Evolutionary conservation across 2,113 vertebrate genomes (phyloP).

Genomic region (Riparia riparia): DNA sequence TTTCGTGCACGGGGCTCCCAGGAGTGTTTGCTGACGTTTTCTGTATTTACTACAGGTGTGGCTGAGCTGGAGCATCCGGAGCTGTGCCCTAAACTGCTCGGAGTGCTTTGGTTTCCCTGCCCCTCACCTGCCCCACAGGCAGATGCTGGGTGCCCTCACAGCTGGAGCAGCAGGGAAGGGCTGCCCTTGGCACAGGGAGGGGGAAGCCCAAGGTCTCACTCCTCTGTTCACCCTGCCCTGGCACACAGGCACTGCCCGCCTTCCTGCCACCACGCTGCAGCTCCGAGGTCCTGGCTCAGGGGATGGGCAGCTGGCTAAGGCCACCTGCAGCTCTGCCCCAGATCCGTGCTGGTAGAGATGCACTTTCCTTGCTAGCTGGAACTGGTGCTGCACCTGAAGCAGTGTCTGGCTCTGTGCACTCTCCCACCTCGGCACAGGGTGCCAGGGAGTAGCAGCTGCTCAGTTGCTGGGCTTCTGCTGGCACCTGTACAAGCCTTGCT

Average conservation of each 20-base stretch:
- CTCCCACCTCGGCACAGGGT: background rate
- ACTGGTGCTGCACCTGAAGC: background rate
- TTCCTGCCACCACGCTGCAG: background rate
- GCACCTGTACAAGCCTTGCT: background rate
- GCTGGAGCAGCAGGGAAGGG: background rate
- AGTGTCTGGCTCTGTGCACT: accelerated
- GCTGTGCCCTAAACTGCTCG: background rate
- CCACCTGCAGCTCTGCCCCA: background rate
- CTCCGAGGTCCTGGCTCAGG: accelerated
- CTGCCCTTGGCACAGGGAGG: background rate
- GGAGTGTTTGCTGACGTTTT: background rate
- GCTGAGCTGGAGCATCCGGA: accelerated
- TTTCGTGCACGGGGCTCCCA: background rate
- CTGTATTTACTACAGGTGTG: background rate
- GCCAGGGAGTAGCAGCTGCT: background rate
- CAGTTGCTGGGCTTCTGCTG: background rate
- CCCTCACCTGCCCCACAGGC: accelerated
- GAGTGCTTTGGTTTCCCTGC: background rate
- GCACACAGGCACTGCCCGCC: accelerated
- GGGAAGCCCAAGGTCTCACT: background rate
- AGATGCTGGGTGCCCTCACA: accelerated
- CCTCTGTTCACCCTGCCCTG: background rate
- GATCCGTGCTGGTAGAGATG: too few species aligned
- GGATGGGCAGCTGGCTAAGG: background rate
- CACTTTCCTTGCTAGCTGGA: background rate